Evolutionary conservation across 2,797 vertebrate species (phyloP), one percentile per base, ranked within the genome.

Genomic region (Notolabrus celidotus): DNA sequence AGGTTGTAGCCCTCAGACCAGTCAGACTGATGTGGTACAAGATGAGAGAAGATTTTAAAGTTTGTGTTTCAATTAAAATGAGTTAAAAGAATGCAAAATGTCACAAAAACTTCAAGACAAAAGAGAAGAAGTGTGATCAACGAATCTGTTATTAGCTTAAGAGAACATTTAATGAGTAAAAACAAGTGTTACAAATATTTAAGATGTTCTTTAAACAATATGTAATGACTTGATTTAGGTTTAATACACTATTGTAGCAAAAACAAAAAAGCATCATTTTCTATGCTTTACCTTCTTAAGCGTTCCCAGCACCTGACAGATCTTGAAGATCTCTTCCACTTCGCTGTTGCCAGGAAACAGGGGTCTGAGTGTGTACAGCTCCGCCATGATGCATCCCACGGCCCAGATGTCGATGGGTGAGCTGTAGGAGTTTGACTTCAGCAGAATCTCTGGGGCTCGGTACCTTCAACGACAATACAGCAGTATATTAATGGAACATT

Each of bases 311-410:
- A 99, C 98, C 92, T 99, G 97, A 92, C 98, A 99, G 81, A 99
- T 98, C 93, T 99, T 99, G 86, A 99, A 99, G 85, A 99, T 99
- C 90, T 98, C 96, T 74, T 99, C 98, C 51, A 99, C 96, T 82
- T 99, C 97, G 38, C 97, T 99, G 74, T 97, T 97, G 15, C 98
- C 98, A 10, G 97, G 98, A 75, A 99, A 99, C 77, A 99, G 97
- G 2, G 98, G 98, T 45, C 98, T 93, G 47, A 99, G 90, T 0
- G 96, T 99, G 71, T 99, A 99, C 0, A 99, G 89, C 57, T 99
- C 98, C 3, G 97, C 98, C 97, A 99, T 98, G 74, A 99, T 99
- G 83, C 98, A 99, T 74, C 98, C 98, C 46, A 99, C 95, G 10
- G 98, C 98, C 98, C 98, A 99, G 62, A 99, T 80, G 36, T 99